Conservation (phyloP, 2,113 vertebrate genomes). For the Syrrhaptes paradoxus region DNA sequence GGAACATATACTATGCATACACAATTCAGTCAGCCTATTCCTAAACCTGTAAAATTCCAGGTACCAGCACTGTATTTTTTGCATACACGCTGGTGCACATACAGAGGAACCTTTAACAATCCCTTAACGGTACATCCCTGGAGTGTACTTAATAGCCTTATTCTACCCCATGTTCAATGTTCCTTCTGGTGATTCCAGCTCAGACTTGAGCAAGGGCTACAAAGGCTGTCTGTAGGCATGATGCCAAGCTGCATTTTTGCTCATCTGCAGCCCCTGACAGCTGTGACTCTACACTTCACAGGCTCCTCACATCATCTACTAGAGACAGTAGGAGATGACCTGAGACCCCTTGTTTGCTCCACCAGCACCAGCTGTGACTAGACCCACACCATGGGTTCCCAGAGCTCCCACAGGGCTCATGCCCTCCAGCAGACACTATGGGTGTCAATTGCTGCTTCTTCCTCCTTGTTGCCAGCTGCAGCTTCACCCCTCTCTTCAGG, state of each 20-base stretch:
- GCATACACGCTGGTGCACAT: background rate
- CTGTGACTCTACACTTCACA: background rate
- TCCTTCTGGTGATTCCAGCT: background rate
- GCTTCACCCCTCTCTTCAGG: background rate
- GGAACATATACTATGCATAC: background rate
- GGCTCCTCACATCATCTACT: background rate
- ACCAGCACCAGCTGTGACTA: background rate
- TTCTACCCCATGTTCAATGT: background rate
- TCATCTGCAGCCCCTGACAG: fast-evolving
- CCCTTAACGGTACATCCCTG: background rate
- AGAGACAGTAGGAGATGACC: background rate
- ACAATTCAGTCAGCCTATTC: background rate
- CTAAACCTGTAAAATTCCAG: background rate
- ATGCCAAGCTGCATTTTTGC: background rate
- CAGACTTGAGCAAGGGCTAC: background rate
- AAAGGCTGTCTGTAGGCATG: background rate
- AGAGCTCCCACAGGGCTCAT: background rate
- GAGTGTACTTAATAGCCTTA: background rate
- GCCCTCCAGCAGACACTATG: background rate
- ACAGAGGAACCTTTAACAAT: background rate
- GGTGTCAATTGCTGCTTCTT: background rate
- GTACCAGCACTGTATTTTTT: background rate
- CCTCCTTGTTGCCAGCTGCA: background rate
- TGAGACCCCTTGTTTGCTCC: background rate
- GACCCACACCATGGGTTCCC: background rate